A percentile compares a stretch with the other conserved stretches of the same genome.
These are phyloP conservation scores for Cairina moschata DNA, from an alignment of 2,113 vertebrate genomes.

Conservation along the genomic window DNA sequence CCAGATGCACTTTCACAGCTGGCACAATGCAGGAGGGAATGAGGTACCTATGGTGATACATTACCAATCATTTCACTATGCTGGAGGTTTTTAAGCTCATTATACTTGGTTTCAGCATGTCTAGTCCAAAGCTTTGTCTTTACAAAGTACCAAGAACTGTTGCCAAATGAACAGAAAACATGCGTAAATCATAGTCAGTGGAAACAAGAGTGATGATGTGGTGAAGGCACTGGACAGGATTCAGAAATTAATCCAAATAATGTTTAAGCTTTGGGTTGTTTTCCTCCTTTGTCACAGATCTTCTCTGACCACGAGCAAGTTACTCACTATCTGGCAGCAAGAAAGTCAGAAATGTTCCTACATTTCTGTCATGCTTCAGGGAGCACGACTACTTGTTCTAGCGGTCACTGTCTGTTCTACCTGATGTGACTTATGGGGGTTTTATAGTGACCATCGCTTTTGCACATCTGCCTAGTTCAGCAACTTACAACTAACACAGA, in stretches of 20 bases:
- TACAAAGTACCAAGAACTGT: background rate
- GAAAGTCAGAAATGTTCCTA: background rate
- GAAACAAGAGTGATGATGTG: background rate
- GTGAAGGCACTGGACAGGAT: background rate
- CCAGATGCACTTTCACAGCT: background rate
- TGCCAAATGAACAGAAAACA: conserved; percentile 28
- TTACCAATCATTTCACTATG: background rate
- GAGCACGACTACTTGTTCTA: background rate
- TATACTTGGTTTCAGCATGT: background rate
- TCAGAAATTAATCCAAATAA: conserved; percentile 24
- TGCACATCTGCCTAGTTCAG: background rate
- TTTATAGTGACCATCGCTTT: background rate
- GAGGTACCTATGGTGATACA: background rate
- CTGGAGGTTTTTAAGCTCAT: conserved; percentile 1
- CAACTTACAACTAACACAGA: background rate
- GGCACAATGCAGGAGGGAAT: background rate
- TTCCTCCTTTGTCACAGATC: background rate
- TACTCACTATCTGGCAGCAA: background rate
- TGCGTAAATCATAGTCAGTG: background rate
- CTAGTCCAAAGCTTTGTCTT: conserved; percentile 8
- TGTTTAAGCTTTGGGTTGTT: background rate
- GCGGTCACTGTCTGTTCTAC: background rate
- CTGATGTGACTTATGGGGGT: rapidly evolving
- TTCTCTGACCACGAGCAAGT: rapidly evolving
- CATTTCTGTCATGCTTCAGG: background rate